These are phyloP conservation scores for Brachionichthys hirsutus DNA, from an alignment of 2,113 vertebrate genomes.

Conservation along the genomic window DNA sequence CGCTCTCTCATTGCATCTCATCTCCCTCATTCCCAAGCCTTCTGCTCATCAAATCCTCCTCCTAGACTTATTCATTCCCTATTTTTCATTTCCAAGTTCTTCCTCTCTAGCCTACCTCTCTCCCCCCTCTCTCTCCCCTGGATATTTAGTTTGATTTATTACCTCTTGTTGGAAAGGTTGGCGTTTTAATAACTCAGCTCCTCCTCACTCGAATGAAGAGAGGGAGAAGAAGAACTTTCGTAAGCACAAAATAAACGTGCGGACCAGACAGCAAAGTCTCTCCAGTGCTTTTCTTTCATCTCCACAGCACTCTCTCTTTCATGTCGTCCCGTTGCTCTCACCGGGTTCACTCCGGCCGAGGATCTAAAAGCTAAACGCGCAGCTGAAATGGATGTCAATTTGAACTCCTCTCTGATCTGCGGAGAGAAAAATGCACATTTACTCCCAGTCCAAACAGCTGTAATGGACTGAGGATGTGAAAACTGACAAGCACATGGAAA, in stretches of 20 bases:
- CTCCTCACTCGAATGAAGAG: slow-evolving; percentile 66
- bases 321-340: slow-evolving; percentile 58
- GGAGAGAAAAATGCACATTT: slow-evolving; percentile 36
- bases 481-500: slow-evolving; percentile 49
- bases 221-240: slow-evolving; percentile 67
- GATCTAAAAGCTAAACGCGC: slow-evolving; percentile 68
- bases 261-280: slow-evolving; percentile 54
- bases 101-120: slow-evolving; percentile 11
- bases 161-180: slow-evolving; percentile 80
- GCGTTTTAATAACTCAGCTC: slow-evolving; percentile 83
- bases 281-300: slow-evolving; percentile 58
- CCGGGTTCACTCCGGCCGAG: slow-evolving; percentile 37
- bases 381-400: slow-evolving; percentile 67
- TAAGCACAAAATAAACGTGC: slow-evolving; percentile 78
- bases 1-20: slow-evolving; percentile 40
- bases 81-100: slow-evolving; percentile 64
- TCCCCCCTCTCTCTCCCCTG: slow-evolving; percentile 46
- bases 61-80: slow-evolving; percentile 55
- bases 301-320: slow-evolving; percentile 62
- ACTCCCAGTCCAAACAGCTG: slow-evolving; percentile 41
- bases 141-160: slow-evolving; percentile 83
- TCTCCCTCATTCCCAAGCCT: slow-evolving; percentile 57
- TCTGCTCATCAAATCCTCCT: slow-evolving; percentile 65
- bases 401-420: slow-evolving; percentile 69
- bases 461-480: slow-evolving; percentile 62